These are phyloP conservation scores for Caenorhabditis inopinata DNA, from an alignment of 1,140 invertebrate genomes.

Conservation along the genomic window DNA sequence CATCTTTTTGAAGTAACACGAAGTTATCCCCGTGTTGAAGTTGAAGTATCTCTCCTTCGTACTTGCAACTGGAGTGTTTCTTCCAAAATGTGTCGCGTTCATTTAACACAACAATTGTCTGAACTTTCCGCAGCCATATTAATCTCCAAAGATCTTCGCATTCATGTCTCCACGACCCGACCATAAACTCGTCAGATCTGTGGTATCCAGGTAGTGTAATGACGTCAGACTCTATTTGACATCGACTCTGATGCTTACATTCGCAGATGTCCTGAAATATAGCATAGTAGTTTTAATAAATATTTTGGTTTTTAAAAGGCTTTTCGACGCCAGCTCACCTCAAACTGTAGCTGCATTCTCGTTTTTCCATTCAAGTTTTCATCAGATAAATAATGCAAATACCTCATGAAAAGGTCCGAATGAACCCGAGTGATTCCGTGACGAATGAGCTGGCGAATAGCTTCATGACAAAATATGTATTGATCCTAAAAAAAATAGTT, in stretches of 20 bases:
- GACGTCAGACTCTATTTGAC: conserved; percentile 32
- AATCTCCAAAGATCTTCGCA: conserved; percentile 54
- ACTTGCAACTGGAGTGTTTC: conserved; percentile 23
- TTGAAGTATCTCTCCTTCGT: conserved; percentile 30
- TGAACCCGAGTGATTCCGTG: conserved; percentile 64
- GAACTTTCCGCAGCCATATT: conserved; percentile 55
- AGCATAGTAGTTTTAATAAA: conserved; percentile 21
- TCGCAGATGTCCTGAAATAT: conserved; percentile 56
- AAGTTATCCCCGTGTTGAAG: conserved; percentile 50
- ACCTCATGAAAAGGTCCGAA: conserved; percentile 51
- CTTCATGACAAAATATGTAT: conserved; percentile 64
- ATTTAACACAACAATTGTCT: conserved; percentile 52
- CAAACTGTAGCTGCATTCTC: conserved; percentile 58
- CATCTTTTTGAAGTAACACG: conserved; percentile 48
- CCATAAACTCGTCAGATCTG: conserved; percentile 60
- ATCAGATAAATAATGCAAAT: conserved; percentile 59
- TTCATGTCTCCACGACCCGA: conserved; percentile 54
- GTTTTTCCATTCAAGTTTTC: conserved; percentile 53
- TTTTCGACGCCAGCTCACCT: conserved; percentile 49
- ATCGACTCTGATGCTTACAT: conserved; percentile 54
- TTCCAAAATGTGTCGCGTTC: conserved; percentile 41
- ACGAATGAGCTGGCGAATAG: conserved; percentile 56
- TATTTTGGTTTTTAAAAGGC: neutral
- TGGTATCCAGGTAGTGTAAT: conserved; percentile 59
- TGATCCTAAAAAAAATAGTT: conserved; percentile 62